Conservation (phyloP, 1,140 invertebrate genomes). For the Pseudachorutes palmiensis region DNA sequence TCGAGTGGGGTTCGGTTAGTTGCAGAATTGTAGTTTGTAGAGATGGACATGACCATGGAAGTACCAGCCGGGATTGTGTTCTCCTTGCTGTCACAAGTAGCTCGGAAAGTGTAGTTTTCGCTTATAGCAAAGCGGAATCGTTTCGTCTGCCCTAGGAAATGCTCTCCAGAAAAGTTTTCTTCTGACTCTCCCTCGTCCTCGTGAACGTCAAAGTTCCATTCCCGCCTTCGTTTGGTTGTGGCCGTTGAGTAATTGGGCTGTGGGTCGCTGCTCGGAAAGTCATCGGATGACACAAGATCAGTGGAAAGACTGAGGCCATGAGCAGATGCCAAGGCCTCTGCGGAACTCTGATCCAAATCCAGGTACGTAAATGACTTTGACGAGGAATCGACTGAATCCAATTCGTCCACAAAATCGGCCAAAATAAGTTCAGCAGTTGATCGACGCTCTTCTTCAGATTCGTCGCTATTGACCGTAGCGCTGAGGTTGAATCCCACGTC, state of each 20-base stretch:
- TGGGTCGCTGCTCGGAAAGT: not conserved
- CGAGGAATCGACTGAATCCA: slow-evolving; percentile 1
- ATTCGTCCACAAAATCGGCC: not conserved
- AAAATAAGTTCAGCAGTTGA: not conserved
- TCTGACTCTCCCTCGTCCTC: slow-evolving; percentile 19
- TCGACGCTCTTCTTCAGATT: slow-evolving; percentile 15
- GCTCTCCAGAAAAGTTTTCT: not conserved
- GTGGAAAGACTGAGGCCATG: too few relatives aligned
- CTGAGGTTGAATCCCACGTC: slow-evolving; percentile 14
- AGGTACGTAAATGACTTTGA: slow-evolving; percentile 20
- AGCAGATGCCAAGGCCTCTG: not conserved
- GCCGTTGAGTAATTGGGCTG: not conserved
- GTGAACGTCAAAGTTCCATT: slow-evolving; percentile 29
- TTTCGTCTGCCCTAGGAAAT: not conserved
- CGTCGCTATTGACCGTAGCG: slow-evolving; percentile 19
- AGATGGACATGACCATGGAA: slow-evolving; percentile 1
- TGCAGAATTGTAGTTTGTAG: not conserved
- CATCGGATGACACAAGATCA: slow-evolving; percentile 10
- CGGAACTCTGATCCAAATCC: slow-evolving; percentile 22
- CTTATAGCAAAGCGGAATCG: slow-evolving; percentile 12
- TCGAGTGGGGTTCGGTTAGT: not conserved
- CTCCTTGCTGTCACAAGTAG: not conserved
- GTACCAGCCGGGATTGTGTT: not conserved
- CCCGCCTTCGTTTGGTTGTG: slow-evolving; percentile 28
- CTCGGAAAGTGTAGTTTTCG: slow-evolving; percentile 21